phyloP scores from a whole-genome alignment of 2,113 vertebrate species.

The Gallinago undulata region DNA sequence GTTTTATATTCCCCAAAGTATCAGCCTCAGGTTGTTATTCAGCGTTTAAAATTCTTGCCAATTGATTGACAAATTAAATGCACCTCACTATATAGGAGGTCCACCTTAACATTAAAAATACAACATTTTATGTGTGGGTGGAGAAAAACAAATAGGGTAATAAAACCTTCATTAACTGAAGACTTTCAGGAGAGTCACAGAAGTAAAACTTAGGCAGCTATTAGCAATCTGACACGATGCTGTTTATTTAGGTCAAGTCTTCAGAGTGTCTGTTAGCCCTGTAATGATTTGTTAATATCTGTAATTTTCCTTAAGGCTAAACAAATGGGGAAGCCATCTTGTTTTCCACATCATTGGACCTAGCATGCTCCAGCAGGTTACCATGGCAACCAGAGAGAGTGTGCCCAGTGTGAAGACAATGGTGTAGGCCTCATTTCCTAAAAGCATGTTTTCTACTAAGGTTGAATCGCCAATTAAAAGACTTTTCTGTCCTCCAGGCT shows the following conservation, averaged over 20 bases:
- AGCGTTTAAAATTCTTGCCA: neutral
- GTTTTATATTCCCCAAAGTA: neutral
- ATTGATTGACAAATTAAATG: neutral
- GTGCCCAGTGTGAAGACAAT: conserved; percentile 64
- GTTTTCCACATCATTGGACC: conserved; percentile 76
- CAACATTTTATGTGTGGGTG: neutral
- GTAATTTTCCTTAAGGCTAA: conserved; percentile 75
- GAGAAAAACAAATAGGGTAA: conserved; percentile 5
- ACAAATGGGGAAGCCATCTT: conserved; percentile 79
- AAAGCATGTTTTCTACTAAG: conserved; percentile 68
- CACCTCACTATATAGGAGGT: neutral
- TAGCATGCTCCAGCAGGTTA: conserved; percentile 64
- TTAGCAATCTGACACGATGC: conserved; percentile 7
- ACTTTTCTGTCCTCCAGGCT: conserved; percentile 61
- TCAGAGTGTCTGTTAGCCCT: conserved; percentile 40
- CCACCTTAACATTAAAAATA: neutral
- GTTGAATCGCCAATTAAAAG: conserved; percentile 75
- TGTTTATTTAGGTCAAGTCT: conserved; percentile 54
- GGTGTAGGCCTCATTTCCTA: conserved; percentile 74
- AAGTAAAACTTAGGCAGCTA: conserved; percentile 23
- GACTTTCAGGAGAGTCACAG: neutral
- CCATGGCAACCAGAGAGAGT: conserved; percentile 72
- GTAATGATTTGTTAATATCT: conserved; percentile 72
- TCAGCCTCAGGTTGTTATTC: neutral
- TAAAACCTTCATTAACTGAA: neutral